A percentile compares a stretch with the other conserved stretches of the same genome.
phyloP scores from a whole-genome alignment of 2,888 invertebrate genomes.

The Cantharis rustica region DNA sequence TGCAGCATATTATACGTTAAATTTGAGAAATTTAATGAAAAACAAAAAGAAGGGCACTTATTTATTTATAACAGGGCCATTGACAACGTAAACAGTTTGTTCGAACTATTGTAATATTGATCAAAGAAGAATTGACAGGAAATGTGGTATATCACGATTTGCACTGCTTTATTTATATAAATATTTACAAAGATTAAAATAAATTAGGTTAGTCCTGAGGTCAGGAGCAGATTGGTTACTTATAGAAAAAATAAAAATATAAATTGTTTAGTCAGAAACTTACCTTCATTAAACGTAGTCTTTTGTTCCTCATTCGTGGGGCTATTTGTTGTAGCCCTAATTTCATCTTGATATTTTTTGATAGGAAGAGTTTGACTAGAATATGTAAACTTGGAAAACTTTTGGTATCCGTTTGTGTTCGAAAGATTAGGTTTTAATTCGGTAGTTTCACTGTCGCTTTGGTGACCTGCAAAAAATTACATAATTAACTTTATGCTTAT shows the following conservation, averaged over 20 bases:
- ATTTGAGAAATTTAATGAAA: neutral
- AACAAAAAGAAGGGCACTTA: neutral
- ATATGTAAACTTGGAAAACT: constrained; percentile 44
- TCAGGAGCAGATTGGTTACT: neutral
- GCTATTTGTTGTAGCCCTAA: constrained; percentile 50
- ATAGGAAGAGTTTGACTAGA: constrained; percentile 55
- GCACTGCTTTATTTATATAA: neutral
- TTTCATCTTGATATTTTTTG: constrained; percentile 48
- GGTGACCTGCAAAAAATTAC: constrained; percentile 43
- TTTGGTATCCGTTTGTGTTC: constrained; percentile 41
- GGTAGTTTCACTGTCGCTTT: constrained; percentile 54
- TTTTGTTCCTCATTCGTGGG: constrained; percentile 57
- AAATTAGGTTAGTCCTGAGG: too few species aligned
- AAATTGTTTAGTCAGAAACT: constrained; percentile 1
- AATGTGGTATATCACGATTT: neutral
- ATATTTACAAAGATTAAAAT: neutral
- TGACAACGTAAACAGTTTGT: neutral
- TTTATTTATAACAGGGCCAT: neutral
- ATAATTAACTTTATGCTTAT: neutral
- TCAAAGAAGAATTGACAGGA: neutral
- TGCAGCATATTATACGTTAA: neutral
- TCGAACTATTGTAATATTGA: neutral
- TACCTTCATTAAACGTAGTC: constrained; percentile 62
- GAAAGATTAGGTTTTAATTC: constrained; percentile 42
- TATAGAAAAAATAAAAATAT: neutral